Percentiles rank a stretch among this genome's conserved stretches.
Conservation (phyloP, 2,797 vertebrate genomes). For the Chaetodon trifasciatus region DNA sequence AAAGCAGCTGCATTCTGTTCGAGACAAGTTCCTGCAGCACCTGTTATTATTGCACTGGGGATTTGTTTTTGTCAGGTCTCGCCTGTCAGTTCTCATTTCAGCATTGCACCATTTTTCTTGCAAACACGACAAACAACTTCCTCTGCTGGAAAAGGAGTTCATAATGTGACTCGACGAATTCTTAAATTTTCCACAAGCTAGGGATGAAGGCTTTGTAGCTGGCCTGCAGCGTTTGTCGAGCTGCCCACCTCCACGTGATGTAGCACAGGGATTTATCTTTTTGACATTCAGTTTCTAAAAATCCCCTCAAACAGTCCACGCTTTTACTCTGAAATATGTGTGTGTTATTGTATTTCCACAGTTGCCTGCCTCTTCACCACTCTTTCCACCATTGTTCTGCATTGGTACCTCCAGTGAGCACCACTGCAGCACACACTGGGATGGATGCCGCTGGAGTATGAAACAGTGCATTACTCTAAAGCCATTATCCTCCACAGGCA, state of each 20-base stretch:
- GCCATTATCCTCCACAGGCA: slow-evolving; percentile 69
- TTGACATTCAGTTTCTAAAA: slow-evolving; percentile 8
- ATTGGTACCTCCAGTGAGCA: slow-evolving; percentile 5
- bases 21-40: neutral
- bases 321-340: slow-evolving; percentile 8
- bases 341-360: neutral
- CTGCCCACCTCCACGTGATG: slow-evolving; percentile 30
- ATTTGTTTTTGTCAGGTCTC: slow-evolving; percentile 20
- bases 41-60: neutral
- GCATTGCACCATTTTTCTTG: slow-evolving; percentile 4
- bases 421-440: slow-evolving; percentile 23
- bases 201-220: slow-evolving; percentile 9
- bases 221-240: slow-evolving; percentile 35
- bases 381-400: neutral
- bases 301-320: neutral
- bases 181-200: neutral
- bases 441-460: slow-evolving; percentile 43
- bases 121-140: slow-evolving; percentile 37
- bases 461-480: slow-evolving; percentile 67
- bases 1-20: neutral
- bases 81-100: slow-evolving; percentile 26
- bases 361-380: neutral
- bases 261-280: slow-evolving; percentile 5
- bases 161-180: slow-evolving; percentile 30
- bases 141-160: slow-evolving; percentile 51